Conservation (phyloP, 1,140 invertebrate genomes). For the Zaprionus ornatus region DNA sequence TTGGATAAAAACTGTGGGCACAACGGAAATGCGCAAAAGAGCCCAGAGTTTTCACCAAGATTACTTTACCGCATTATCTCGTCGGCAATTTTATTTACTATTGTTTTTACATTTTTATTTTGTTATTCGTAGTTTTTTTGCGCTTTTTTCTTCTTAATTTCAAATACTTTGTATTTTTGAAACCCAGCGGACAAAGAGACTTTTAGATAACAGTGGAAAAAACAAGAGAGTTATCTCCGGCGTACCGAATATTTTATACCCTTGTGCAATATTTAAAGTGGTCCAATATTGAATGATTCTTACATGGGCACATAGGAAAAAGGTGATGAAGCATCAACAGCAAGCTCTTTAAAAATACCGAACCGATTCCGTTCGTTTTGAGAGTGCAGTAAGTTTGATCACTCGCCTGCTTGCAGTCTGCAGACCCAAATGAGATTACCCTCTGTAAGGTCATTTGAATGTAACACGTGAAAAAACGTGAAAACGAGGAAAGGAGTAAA, state of each 20-base stretch:
- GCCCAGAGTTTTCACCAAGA: conserved; percentile 48
- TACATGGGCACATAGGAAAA: too few relatives aligned
- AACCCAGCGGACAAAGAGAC: conserved; percentile 53
- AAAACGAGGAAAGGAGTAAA: conserved; percentile 10
- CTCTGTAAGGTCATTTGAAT: background rate
- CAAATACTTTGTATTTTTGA: conserved; percentile 56
- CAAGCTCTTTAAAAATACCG: too few relatives aligned
- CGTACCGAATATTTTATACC: background rate
- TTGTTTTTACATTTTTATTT: conserved; percentile 15
- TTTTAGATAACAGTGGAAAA: conserved; percentile 50
- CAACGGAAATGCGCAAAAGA: conserved; percentile 12
- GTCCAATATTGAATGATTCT: too few relatives aligned
- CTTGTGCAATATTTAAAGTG: background rate
- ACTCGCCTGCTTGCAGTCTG: too few relatives aligned
- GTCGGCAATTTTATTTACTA: conserved; percentile 48
- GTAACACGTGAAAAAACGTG: conserved; percentile 7
- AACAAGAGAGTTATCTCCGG: background rate
- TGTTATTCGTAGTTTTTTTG: conserved; percentile 23
- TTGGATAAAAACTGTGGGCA: conserved; percentile 16
- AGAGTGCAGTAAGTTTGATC: too few relatives aligned
- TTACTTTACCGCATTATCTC: conserved; percentile 77
- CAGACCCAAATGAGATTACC: background rate
- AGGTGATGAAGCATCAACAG: too few relatives aligned
- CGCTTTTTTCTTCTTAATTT: conserved; percentile 49
- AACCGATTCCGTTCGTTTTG: too few relatives aligned